phyloP scores from a whole-genome alignment of 2,113 vertebrate genomes.

The Cariama cristata region DNA sequence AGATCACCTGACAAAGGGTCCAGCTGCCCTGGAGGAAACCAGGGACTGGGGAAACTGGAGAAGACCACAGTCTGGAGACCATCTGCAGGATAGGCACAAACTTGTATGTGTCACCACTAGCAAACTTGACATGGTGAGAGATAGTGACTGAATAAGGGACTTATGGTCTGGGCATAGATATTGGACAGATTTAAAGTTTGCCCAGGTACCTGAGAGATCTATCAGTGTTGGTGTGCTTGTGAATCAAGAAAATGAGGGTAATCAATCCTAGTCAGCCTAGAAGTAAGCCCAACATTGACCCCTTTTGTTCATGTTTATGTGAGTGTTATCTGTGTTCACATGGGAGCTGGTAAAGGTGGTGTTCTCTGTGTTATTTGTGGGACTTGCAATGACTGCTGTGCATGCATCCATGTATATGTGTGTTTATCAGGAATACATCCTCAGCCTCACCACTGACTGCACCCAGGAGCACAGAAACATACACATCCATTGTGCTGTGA shows the following conservation, averaged over 20 bases:
- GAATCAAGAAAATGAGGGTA: not conserved
- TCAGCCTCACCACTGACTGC: not conserved
- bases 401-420: accelerated
- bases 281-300: not conserved
- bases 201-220: not conserved
- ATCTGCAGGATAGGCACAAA: not conserved
- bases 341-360: not conserved
- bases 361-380: not conserved
- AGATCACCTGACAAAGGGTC: not conserved
- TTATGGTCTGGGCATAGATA: not conserved
- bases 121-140: not conserved
- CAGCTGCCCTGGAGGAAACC: not conserved
- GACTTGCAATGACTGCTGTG: not conserved
- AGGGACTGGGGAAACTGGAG: not conserved
- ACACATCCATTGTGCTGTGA: not conserved
- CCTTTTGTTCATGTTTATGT: not conserved
- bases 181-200: not conserved
- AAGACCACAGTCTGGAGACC: not conserved
- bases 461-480: not conserved
- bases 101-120: not conserved
- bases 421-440: not conserved
- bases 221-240: not conserved
- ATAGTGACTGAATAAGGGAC: not conserved
- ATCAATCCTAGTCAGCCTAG: not conserved
- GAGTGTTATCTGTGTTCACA: not conserved